Percentiles rank a stretch among this genome's conserved stretches.
These are phyloP conservation scores for Torymus aiolomorphi DNA, from an alignment of 2,888 invertebrate species.

Conservation along the genomic window DNA sequence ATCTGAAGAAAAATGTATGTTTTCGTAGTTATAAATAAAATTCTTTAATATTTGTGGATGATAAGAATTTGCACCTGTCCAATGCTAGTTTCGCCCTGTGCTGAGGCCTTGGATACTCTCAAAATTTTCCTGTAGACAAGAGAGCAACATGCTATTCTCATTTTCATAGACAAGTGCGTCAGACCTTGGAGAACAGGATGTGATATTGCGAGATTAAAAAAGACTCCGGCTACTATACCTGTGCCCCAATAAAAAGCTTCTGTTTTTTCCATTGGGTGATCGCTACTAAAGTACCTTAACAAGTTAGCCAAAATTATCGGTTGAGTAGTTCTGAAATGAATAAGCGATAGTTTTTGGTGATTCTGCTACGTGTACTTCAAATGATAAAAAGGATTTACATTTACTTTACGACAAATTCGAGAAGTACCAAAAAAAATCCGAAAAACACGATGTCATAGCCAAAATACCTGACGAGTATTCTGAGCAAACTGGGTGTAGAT, in stretches of 20 bases:
- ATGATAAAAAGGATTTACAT: constrained; percentile 13
- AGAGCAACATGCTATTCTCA: constrained; percentile 83
- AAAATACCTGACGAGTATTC: constrained; percentile 80
- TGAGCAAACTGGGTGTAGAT: constrained; percentile 77
- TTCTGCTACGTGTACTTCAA: neutral
- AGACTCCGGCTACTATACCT: constrained; percentile 70
- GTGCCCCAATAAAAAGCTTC: constrained; percentile 76
- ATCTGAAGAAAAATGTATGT: constrained; percentile 72
- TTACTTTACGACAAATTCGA: constrained; percentile 81
- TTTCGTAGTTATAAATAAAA: neutral
- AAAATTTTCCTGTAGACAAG: constrained; percentile 86
- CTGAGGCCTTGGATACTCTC: constrained; percentile 84
- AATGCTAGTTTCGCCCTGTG: constrained; percentile 84
- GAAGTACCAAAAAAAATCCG: constrained; percentile 79
- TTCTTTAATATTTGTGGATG: neutral
- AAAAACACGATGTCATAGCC: constrained; percentile 78
- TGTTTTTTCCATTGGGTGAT: constrained; percentile 53
- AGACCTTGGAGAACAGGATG: constrained; percentile 83
- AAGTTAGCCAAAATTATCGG: constrained; percentile 69
- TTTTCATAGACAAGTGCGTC: constrained; percentile 82
- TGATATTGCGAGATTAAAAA: constrained; percentile 71
- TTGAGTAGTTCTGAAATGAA: constrained; percentile 66
- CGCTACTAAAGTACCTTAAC: constrained; percentile 64
- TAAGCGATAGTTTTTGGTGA: neutral
- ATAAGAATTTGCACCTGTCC: constrained; percentile 77